phyloP scores from a whole-genome alignment of 37 sponge, comb jelly and placozoan species.

The Chondrosia reniformis region DNA sequence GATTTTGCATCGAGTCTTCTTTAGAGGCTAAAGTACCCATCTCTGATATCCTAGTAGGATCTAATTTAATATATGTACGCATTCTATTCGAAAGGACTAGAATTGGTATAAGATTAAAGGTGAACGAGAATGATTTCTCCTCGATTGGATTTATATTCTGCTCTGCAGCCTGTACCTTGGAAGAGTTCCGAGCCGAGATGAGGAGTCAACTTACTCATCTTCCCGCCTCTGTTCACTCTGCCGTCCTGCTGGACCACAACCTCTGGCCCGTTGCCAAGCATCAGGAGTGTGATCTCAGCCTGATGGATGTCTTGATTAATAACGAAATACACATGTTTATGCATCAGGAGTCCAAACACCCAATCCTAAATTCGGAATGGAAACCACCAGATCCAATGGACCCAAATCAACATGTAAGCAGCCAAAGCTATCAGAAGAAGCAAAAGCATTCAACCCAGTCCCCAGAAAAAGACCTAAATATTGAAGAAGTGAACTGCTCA shows the following conservation, averaged over 20 bases:
- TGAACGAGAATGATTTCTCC: neutral
- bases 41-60: constrained; percentile 1
- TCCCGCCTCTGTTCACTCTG: neutral
- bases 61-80: neutral
- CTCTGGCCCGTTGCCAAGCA: constrained; percentile 61
- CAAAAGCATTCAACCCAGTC: neutral
- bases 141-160: constrained; percentile 62
- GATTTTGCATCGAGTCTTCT: constrained; percentile 38
- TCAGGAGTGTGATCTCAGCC: constrained; percentile 45
- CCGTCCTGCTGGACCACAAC: constrained; percentile 58
- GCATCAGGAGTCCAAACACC: neutral
- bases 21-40: constrained; percentile 26
- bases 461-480: neutral
- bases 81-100: constrained; percentile 15
- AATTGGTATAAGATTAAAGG: constrained; percentile 33
- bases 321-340: constrained; percentile 1
- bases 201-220: constrained; percentile 37
- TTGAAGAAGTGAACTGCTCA: neutral
- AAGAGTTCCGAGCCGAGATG: constrained; percentile 26
- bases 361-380: neutral
- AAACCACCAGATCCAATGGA: neutral
- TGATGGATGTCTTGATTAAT: constrained; percentile 20
- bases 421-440: neutral
- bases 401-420: neutral
- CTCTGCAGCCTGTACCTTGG: neutral